phyloP scores from a whole-genome alignment of 2,113 vertebrate genomes.

The Tragulus kanchil region DNA sequence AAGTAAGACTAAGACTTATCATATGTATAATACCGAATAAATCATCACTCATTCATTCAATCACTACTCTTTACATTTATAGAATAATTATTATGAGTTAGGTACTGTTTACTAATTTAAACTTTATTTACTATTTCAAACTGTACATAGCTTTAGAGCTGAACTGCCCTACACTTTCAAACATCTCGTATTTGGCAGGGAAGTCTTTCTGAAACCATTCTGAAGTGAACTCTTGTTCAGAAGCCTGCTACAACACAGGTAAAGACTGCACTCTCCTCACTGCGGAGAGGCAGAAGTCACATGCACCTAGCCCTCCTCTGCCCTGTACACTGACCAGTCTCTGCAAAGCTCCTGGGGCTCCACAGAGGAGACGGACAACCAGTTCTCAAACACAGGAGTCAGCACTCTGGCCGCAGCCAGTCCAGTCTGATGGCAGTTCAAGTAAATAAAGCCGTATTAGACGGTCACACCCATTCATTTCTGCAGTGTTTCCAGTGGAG shows the following conservation, averaged over 20 bases:
- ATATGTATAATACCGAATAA: not conserved
- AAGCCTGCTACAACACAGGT: not conserved
- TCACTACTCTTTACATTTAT: not conserved
- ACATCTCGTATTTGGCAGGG: not conserved
- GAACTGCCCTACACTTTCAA: not conserved
- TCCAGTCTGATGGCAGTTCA: not conserved
- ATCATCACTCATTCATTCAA: not conserved
- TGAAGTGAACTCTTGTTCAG: not conserved
- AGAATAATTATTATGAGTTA: not conserved
- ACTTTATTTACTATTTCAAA: not conserved
- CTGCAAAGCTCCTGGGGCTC: not conserved
- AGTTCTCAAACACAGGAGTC: rapidly evolving
- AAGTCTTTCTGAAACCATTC: not conserved
- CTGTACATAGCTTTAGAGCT: not conserved
- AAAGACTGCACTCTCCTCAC: not conserved
- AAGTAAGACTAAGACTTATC: not conserved
- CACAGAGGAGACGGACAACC: not conserved
- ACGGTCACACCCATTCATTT: rapidly evolving
- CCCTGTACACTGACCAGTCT: not conserved
- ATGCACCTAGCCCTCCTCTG: too few species aligned
- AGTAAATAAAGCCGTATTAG: rapidly evolving
- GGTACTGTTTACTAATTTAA: not conserved
- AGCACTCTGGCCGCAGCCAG: rapidly evolving
- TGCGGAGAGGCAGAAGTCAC: not conserved
- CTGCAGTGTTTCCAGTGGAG: rapidly evolving